A percentile compares a stretch with the other conserved stretches of the same genome.
These are phyloP conservation scores for Gasterosteus nipponicus DNA, from an alignment of 2,113 vertebrate genomes.

Conservation along the genomic window DNA sequence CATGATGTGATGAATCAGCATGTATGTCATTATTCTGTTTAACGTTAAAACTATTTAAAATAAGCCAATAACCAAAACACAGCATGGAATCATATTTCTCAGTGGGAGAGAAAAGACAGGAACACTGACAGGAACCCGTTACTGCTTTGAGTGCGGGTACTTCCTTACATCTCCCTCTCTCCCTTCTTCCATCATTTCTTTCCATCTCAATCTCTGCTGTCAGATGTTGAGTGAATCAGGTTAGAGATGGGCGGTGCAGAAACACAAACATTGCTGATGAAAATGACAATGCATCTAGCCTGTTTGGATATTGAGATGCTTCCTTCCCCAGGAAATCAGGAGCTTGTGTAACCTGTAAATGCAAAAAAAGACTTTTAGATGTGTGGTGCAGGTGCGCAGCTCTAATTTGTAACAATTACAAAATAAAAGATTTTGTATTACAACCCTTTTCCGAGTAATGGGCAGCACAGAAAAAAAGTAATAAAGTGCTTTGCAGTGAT, in stretches of 20 bases:
- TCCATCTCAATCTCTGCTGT: conserved; percentile 75
- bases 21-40: not conserved
- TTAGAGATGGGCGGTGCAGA: conserved; percentile 75
- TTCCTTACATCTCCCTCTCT: conserved; percentile 60
- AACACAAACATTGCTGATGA: conserved; percentile 67
- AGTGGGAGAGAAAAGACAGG: conserved; percentile 41
- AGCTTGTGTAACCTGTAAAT: conserved; percentile 67
- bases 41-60: conserved; percentile 5
- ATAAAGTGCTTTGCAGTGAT: conserved; percentile 20
- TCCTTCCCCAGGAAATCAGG: conserved; percentile 47
- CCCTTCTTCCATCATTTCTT: conserved; percentile 53
- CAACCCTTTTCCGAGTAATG: conserved; percentile 28
- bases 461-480: conserved; percentile 16
- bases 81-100: conserved; percentile 54
- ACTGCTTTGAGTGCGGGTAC: conserved; percentile 68
- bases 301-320: conserved; percentile 65
- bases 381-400: conserved; percentile 26
- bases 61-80: conserved; percentile 23
- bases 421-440: conserved; percentile 18
- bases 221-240: conserved; percentile 85
- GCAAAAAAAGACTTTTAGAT: not conserved
- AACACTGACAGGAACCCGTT: no score
- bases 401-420: not conserved
- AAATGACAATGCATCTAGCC: conserved; percentile 73
- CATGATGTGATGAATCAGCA: not conserved